phyloP scores from a whole-genome alignment of 2,888 invertebrate genomes.

The Dione vanillae region DNA sequence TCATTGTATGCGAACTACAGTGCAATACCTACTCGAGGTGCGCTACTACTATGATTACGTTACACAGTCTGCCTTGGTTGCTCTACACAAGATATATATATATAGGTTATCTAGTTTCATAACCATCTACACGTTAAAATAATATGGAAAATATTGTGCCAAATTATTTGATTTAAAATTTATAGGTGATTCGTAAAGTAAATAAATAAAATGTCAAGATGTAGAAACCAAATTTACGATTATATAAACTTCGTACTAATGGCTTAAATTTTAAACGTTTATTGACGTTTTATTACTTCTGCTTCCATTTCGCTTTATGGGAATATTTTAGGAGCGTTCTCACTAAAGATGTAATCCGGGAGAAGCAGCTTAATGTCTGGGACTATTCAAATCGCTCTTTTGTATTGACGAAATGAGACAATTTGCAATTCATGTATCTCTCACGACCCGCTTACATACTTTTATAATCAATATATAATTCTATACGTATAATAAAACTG shows the following conservation, averaged over 20 bases:
- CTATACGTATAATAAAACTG: no score
- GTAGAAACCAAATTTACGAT: constrained; percentile 31
- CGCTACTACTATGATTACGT: constrained; percentile 32
- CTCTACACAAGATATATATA: not conserved
- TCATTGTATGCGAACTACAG: constrained; percentile 46
- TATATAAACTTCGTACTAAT: constrained; percentile 38
- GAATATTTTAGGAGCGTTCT: constrained; percentile 51
- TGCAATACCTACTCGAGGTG: constrained; percentile 37
- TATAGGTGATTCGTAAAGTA: not conserved
- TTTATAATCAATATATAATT: not conserved
- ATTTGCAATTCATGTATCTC: constrained; percentile 26
- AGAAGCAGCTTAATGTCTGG: constrained; percentile 46
- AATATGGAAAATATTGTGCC: no score
- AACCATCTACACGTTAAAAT: no score
- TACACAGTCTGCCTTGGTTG: not conserved
- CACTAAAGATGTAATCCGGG: constrained; percentile 40
- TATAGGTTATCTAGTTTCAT: no score
- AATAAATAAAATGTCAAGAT: constrained; percentile 16
- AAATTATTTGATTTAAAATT: not conserved
- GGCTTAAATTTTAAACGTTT: constrained; percentile 48
- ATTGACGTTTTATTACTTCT: constrained; percentile 52
- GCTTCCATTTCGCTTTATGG: constrained; percentile 59
- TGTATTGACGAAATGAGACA: constrained; percentile 40
- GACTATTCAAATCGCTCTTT: constrained; percentile 46
- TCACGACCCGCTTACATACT: constrained; percentile 9